Base-by-base conservation (phyloP, 2,888 invertebrate genomes). In the Sphaerophoria taeniata region DNA sequence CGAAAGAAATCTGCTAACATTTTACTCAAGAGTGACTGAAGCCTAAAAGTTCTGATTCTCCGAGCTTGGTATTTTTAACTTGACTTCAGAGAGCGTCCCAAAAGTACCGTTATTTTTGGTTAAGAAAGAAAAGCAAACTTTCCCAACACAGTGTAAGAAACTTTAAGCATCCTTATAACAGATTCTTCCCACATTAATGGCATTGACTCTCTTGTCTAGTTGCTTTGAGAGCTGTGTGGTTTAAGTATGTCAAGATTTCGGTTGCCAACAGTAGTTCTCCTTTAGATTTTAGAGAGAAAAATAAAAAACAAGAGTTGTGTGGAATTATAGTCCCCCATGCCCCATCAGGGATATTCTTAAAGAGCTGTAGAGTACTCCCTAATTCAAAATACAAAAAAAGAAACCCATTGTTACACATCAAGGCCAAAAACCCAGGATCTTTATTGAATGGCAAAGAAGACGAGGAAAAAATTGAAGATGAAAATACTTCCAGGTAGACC, bases 211-310 rank as follows among this genome's bases (percentile, higher is more conserved):
- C 39, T n/a, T 67, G 36, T 53, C 72, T 71, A 14, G 16, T 33
- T 24, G 24, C 24, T 24, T 24, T 24, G 24, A 24, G 24, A 45
- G 45, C 49, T 53, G 55, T 77, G 76, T 73, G 81, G 81, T 75
- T 85, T 81, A 85, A 81, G 76, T 85, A 73, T 81, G 85, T 85
- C 85, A 85, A 81, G 85, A 85, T 72, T 85, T 77, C 45, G 53
- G 58, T 58, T 85, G 16, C 49, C 49, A 67, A 43, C 63, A 36
- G 36, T 39, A 49, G 47, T 71, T 72, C 72, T 70, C 75, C 24
- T 49, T 79, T 84, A 55, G 49, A 49, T 67, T 65, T 51, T 75
- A 60, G 79, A 76, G 67, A 56, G 45, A 63, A 58, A 3, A 74
- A 71, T 24, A 33, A 24, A 56, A 55, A 39, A 9, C 65, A 76